A percentile compares a stretch with the other conserved stretches of the same genome.
Evolutionary conservation across 2,113 vertebrate genomes (phyloP).

Genomic region (Tragelaphus strepsiceros): DNA sequence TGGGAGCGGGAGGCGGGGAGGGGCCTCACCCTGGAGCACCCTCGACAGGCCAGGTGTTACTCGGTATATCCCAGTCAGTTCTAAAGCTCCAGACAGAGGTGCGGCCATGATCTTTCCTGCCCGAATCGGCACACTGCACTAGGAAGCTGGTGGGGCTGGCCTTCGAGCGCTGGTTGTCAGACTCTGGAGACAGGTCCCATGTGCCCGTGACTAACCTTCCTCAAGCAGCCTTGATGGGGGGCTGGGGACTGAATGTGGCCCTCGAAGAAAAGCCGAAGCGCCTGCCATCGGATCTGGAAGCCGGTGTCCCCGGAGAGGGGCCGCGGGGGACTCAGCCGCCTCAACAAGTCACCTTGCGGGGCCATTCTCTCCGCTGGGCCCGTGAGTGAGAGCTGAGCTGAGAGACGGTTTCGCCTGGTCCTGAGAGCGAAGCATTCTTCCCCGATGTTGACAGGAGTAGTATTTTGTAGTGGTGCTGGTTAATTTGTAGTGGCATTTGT

Average conservation of each 20-base stretch:
- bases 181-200: not conserved
- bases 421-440: conserved; percentile 6
- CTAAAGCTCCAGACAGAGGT: not conserved
- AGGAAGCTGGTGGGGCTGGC: not conserved
- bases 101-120: not conserved
- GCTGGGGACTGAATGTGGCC: not conserved
- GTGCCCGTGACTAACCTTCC: not conserved
- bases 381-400: not conserved
- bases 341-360: not conserved
- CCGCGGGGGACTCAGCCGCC: not conserved
- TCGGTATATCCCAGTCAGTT: not conserved
- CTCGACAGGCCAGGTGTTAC: accelerated
- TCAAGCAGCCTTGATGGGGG: not conserved
- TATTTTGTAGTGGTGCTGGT: conserved; percentile 62
- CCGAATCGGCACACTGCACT: not conserved
- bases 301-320: not conserved
- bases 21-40: not conserved
- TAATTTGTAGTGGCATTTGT: conserved; percentile 76
- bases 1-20: not conserved
- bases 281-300: accelerated
- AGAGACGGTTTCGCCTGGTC: not conserved
- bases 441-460: conserved; percentile 57
- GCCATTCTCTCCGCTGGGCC: not conserved
- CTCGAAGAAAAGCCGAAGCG: not conserved
- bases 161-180: not conserved